Evolutionary conservation across 1,140 invertebrate species (phyloP).

Genomic region (Plectrocnemia conspersa): DNA sequence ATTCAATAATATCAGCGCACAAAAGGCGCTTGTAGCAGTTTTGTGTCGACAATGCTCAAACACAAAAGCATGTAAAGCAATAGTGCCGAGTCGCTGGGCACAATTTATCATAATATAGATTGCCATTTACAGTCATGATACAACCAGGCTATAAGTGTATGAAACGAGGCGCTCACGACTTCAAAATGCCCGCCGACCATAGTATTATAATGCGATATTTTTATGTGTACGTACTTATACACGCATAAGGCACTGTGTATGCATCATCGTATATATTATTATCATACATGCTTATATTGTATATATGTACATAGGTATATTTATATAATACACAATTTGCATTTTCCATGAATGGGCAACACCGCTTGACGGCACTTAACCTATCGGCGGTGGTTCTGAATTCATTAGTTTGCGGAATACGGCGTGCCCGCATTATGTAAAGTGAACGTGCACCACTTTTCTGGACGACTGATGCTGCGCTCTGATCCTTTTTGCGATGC

Average conservation of each 20-base stretch:
- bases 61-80: slow-evolving; percentile 22
- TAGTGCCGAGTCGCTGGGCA: slow-evolving; percentile 7
- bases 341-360: slow-evolving; percentile 35
- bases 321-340: slow-evolving; percentile 30
- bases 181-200: slow-evolving; percentile 32
- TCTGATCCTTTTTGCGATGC: background rate
- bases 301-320: slow-evolving; percentile 1
- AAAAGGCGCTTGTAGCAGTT: slow-evolving; percentile 12
- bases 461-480: slow-evolving; percentile 13
- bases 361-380: slow-evolving; percentile 34
- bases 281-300: too few relatives aligned
- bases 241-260: too few relatives aligned
- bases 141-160: too few relatives aligned
- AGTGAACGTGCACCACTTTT: slow-evolving; percentile 24
- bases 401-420: slow-evolving; percentile 34
- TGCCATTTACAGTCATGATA: slow-evolving; percentile 35
- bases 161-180: slow-evolving; percentile 35
- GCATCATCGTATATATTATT: too few relatives aligned
- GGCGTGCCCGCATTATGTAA: slow-evolving; percentile 31
- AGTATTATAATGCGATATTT: too few relatives aligned
- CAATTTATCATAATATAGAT: slow-evolving; percentile 35
- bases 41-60: slow-evolving; percentile 22
- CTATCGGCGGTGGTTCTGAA: slow-evolving; percentile 33
- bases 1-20: background rate
- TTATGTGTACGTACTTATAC: too few relatives aligned